Conservation (phyloP, 2,797 vertebrate genomes). For the Gambelia wislizenii region DNA sequence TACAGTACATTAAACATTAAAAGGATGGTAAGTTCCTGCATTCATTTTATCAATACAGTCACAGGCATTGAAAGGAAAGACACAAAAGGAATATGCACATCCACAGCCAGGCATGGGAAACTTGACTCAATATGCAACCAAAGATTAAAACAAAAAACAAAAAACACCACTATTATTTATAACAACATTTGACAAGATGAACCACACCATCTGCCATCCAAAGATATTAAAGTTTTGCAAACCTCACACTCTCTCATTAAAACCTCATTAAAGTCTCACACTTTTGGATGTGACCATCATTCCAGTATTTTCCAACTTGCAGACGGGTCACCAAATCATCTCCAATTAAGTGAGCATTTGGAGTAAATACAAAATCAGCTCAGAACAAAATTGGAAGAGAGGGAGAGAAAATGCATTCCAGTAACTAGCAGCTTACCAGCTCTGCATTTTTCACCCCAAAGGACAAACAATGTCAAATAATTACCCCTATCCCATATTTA, state of each 20-base stretch:
- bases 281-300: conserved; percentile 38
- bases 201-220: conserved; percentile 46
- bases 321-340: conserved; percentile 2
- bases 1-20: conserved; percentile 77
- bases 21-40: conserved; percentile 65
- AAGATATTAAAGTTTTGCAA: conserved; percentile 59
- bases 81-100: conserved; percentile 62
- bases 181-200: conserved; percentile 47
- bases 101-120: conserved; percentile 54
- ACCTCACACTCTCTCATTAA: conserved; percentile 20
- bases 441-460: background rate
- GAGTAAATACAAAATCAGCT: background rate
- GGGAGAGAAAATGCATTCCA: background rate
- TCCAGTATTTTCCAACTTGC: conserved; percentile 47
- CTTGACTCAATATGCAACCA: conserved; percentile 54
- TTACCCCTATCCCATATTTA: background rate
- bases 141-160: too few species aligned
- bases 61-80: conserved; percentile 69
- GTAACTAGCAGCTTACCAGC: background rate
- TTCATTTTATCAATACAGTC: conserved; percentile 71
- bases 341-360: background rate
- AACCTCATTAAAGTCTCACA: conserved; percentile 41
- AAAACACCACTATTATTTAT: conserved; percentile 41
- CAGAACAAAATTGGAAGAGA: background rate
- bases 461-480: background rate